These are phyloP conservation scores for Zaprionus nigranus DNA, from an alignment of 1,140 invertebrate genomes.

Conservation along the genomic window DNA sequence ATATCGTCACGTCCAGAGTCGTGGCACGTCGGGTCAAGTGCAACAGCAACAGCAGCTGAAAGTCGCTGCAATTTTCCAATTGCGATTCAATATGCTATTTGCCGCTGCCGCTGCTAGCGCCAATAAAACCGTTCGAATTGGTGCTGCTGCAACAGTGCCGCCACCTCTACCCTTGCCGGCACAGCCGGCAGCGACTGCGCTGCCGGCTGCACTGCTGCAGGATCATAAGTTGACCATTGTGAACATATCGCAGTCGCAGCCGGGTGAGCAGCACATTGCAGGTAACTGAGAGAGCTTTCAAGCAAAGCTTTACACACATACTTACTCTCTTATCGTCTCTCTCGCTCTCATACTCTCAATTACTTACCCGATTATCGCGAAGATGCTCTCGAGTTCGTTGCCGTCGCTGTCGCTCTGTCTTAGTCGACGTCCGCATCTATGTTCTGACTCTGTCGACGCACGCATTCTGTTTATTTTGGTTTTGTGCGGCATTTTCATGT, in stretches of 20 bases:
- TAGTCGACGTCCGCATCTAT: constrained; percentile 15
- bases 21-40: constrained; percentile 78
- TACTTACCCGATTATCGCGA: constrained; percentile 29
- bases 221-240: constrained; percentile 57
- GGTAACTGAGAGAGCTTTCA: constrained; percentile 44
- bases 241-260: constrained; percentile 42
- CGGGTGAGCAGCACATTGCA: constrained; percentile 62
- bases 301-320: constrained; percentile 24
- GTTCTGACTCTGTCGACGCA: constrained; percentile 42
- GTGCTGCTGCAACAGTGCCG: constrained; percentile 41
- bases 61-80: constrained; percentile 57
- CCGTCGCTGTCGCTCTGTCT: constrained; percentile 46
- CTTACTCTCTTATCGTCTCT: neutral
- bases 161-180: constrained; percentile 47
- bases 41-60: constrained; percentile 82
- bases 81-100: constrained; percentile 75
- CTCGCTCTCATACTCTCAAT: neutral
- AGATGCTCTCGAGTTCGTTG: constrained; percentile 40
- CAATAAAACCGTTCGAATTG: constrained; percentile 42
- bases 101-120: constrained; percentile 51
- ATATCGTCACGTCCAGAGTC: constrained; percentile 77
- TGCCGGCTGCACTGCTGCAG: constrained; percentile 52
- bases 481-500: constrained; percentile 62
- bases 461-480: constrained; percentile 73
- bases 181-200: constrained; percentile 38